Evolutionary conservation across 2,888 invertebrate genomes (phyloP), one percentile per base, ranked within the genome.

Genomic region (Camponotus fellah): DNA sequence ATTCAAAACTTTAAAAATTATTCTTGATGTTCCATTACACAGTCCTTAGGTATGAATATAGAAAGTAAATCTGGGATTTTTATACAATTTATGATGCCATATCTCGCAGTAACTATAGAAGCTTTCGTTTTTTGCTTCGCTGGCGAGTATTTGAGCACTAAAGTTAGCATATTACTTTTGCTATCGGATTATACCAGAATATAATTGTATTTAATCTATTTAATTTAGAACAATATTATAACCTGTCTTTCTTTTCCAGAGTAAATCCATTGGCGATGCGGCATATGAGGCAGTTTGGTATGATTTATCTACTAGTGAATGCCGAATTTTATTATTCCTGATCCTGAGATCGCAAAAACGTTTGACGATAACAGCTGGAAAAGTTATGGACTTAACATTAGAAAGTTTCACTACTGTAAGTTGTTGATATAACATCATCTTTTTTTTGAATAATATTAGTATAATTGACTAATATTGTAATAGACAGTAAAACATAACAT

Each of bases 121-220:
- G 84, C 85, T 6, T 86, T 89, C 14, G 69, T 87, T 56, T 89
- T 89, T 64, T 91, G 91, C n/a, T 75, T 81, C 14, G 84, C 66
- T 9, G 91, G 91, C 26, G 91, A 91, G n/a, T 91, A 91, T 75
- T 77, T 91, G 1, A 90, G 85, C 8, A 82, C 1, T 21, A 86
- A 91, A 81, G 91, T 91, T 26, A 34, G 84, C 43, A 58, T 17
- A 3, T 17, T 21, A 9, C 6, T 46, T 66, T 75, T n/a, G n/a
- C 3, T n/a, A n/a, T 53, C n/a, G 6, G 6, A 46, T 46, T 14
- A 46, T 4, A 49, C 0, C 49, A 49, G 2, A 21, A 10, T 49
- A 14, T 46, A 74, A 17, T 12, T 17, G 3, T 9, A 43, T 32
- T 6, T 49, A 43, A 40, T 32, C 26, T 26, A 26, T 26, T 26